Base-by-base conservation (phyloP, 2,888 invertebrate genomes). In the Tachystola acroxantha region DNA sequence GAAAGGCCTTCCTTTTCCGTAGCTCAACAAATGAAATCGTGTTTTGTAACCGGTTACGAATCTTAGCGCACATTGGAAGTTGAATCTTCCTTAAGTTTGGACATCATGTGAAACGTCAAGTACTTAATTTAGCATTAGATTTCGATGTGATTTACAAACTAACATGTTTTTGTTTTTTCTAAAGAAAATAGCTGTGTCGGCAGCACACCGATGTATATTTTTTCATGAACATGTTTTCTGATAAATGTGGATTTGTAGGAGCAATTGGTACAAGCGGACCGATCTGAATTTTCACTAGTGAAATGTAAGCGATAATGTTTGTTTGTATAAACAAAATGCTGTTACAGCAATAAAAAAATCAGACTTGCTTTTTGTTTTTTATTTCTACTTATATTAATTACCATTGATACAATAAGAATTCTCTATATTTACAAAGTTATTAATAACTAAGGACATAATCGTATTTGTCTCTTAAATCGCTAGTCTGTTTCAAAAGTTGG, bases 281-380 rank as follows among this genome's bases (percentile, higher is more conserved):
- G 68, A 76, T 76, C 74, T 74, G 78, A 70, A 66, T 72, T 71
- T 72, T 75, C 73, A 75, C 68, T 76, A 73, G 74, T 67, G 73
- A 72, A 77, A 69, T 66, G 64, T 79, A 79, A 82, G 73, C 68
- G 70, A 75, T 24, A 24, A 24, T 75, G 72, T 81, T 79, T 78
- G 74, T 82, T 82, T 85, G 82, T 85, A 78, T 68, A 65, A 68
- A 74, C 75, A 78, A 79, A 66, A 79, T 74, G 86, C 86, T 86
- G 84, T 77, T 59, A 82, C 80, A 84, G 86, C 86, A 86, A 87
- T 86, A 37, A 82, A 86, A 80, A 75, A 78, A 81, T 80, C 82
- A 72, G 76, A 80, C 76, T 72, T 77, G 68, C 51, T 61, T 45
- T 45, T 50, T 7, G n/a, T 43, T 54, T 53, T 50, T 56, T 62